Percentiles rank a stretch among this genome's conserved stretches.
phyloP scores from a whole-genome alignment of 2,888 invertebrate species.

The Clanis bilineata region DNA sequence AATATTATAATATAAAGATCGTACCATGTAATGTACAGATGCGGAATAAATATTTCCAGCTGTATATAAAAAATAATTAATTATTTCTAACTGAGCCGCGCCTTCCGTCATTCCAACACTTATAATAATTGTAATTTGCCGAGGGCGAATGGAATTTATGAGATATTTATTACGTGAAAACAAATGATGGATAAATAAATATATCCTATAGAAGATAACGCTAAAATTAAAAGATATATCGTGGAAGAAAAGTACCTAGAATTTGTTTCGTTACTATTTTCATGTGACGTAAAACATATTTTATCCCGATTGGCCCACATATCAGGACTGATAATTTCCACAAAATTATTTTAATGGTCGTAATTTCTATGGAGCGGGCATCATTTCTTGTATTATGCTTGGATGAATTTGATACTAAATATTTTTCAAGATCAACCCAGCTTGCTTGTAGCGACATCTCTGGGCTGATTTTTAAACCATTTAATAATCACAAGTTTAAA shows the following conservation, averaged over 20 bases:
- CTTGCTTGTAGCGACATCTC: not conserved
- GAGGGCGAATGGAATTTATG: not conserved
- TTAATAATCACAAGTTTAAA: too few relatives aligned
- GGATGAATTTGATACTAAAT: not conserved
- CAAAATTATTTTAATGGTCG: too few relatives aligned
- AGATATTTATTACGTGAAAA: not conserved
- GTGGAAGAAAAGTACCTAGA: too few relatives aligned
- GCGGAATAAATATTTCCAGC: not conserved
- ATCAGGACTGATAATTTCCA: too few relatives aligned
- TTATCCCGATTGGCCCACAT: too few relatives aligned
- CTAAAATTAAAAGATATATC: too few relatives aligned
- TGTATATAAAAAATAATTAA: not conserved
- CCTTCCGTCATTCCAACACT: not conserved
- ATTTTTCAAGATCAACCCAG: not conserved
- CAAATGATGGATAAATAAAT: not conserved
- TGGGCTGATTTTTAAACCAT: not conserved
- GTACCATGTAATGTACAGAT: not conserved
- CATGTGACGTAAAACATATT: too few relatives aligned
- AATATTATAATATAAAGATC: not conserved
- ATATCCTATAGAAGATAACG: too few relatives aligned
- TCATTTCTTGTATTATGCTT: too few relatives aligned
- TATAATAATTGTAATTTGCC: not conserved
- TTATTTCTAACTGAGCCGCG: not conserved
- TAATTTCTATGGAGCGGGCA: too few relatives aligned
- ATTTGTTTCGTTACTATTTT: too few relatives aligned